These are phyloP conservation scores for Zosterops japonicus DNA, from an alignment of 2,113 vertebrate genomes.

Conservation along the genomic window DNA sequence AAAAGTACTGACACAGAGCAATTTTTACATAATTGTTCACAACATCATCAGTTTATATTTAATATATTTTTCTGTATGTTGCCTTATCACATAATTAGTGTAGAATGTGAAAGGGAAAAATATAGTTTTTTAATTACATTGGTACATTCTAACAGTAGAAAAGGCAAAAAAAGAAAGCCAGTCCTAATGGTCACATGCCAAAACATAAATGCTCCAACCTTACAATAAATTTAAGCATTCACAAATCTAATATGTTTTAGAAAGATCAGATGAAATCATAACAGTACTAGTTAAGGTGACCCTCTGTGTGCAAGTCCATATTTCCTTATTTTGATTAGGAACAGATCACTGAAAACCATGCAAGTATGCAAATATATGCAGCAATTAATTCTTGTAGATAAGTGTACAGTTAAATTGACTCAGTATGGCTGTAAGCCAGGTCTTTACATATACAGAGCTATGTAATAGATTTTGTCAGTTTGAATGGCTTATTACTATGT, in stretches of 20 bases:
- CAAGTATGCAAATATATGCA: not conserved
- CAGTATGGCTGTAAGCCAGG: not conserved
- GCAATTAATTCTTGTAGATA: not conserved
- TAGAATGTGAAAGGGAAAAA: not conserved
- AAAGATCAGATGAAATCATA: not conserved
- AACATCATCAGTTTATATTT: not conserved
- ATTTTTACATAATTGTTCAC: not conserved
- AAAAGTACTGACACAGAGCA: not conserved
- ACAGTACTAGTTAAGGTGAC: not conserved
- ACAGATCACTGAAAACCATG: not conserved
- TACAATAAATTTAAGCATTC: not conserved
- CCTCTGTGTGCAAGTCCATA: not conserved
- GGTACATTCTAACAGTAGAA: not conserved
- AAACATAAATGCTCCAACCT: not conserved
- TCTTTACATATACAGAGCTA: not conserved
- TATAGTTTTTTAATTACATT: not conserved
- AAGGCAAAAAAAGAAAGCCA: not conserved
- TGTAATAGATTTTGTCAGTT: not conserved
- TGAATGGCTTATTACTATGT: not conserved
- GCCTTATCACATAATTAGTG: not conserved
- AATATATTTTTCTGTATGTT: not conserved
- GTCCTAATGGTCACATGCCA: not conserved
- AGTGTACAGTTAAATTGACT: not conserved
- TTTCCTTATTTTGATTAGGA: not conserved
- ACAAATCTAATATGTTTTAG: not conserved